Base-by-base conservation (phyloP, 2,113 vertebrate species). In the Butorides virescens region DNA sequence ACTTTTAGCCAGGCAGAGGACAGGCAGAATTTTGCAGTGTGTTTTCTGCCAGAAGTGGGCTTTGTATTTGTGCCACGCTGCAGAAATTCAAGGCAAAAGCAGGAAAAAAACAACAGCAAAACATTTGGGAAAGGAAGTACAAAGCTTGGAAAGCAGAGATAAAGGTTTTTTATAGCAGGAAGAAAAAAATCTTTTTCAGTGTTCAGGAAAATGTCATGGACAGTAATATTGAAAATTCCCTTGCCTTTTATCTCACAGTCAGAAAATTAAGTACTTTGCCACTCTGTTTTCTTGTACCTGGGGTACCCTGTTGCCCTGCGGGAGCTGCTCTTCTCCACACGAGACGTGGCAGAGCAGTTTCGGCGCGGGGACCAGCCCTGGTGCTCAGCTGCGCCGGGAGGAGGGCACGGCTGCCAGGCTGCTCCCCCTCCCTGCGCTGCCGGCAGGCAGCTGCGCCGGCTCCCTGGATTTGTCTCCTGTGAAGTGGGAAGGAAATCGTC, bases 21-120 rank as follows among this genome's bases (percentile, higher is more conserved):
- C 44, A 62, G 62, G 49, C 42, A 74, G 72, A 80, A 86, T 95
- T 87, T 78, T 86, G 53, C 62, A 42, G 59, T 36, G 37, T 78
- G 25, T 84, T 91, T 92, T 83, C 72, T 93, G 65, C 75, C 65
- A 85, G 82, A 14, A 88, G 42, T 5, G 0, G 50, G 39, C 61
- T 97, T 95, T 18, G 11, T 94, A 37, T 80, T 75, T 93, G 36
- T 91, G 92, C 83, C 94, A 97, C 52, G 13, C 44, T 85, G 90
- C 93, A 96, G 91, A 92, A 96, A 92, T 94, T 83, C 79, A 92
- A 96, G 84, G 81, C 87, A 80, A 86, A 91, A 52, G 36, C 52
- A 74, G 49, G 55, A 62, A 84, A 95, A 93, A 91, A 53, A 4
- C 46, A 49, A n/a, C 30, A 78, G 61, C 46, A 59, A 85, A 93